Base-by-base conservation (phyloP, 2,113 vertebrate species). In the Macroglossus sobrinus region DNA sequence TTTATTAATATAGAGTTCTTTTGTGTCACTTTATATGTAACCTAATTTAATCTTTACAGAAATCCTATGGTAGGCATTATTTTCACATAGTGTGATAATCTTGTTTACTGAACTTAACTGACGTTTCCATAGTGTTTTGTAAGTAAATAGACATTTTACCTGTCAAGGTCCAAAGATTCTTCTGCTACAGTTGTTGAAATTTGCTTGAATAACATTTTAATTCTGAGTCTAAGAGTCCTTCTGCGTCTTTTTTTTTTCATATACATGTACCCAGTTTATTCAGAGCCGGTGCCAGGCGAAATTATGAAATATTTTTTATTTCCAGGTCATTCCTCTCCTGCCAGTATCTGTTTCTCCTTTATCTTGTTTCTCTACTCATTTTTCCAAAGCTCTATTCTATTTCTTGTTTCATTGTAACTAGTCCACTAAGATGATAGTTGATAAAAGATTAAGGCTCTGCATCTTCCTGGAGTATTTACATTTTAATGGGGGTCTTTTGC, bases 401-500 rank as follows among this genome's bases (percentile, higher is more conserved):
- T 96, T 92, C 81, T 97, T 96, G 91, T 97, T 97, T 96, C 88
- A 96, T 84, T 96, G 33, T 76, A 89, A 78, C 94, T 91, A 89
- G 91, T 94, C 63, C 57, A 64, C 93, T 82, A 91, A 91, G 59
- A 97, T 93, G 96, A 97, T 95, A 95, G 81, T 69, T 96, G 94
- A 96, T 97, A 92, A 96, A 96, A 96, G 95, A 97, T 98, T 96
- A 97, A 96, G 91, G 72, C 59, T 86, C 66, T 64, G 85, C 16
- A 18, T 86, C 81, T 97, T 95, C 81, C 78, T 59, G 68, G 79
- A 93, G 94, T 96, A 86, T 97, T 97, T 97, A 96, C 94, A 95
- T 98, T 98, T 98, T 97, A 97, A 96, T 95, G 85, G 97, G 91
- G 91, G 93, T 96, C 94, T 97, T 94, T 91, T 86, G 38, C 61